A percentile compares a stretch with the other conserved stretches of the same genome.
phyloP scores from a whole-genome alignment of 2,888 invertebrate species.

The Eubasilissa splendida region DNA sequence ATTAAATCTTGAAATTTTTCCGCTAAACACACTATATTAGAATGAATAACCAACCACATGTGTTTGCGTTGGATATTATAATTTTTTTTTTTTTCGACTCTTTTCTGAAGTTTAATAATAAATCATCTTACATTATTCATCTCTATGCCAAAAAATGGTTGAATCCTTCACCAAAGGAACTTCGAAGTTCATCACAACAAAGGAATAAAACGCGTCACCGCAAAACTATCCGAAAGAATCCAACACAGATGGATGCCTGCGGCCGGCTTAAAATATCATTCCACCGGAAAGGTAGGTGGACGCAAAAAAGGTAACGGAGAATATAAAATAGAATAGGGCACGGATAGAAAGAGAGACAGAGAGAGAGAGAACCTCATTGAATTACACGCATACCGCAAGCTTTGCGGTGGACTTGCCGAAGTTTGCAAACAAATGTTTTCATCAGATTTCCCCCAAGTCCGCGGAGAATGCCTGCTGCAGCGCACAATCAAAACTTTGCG shows the following conservation, averaged over 20 bases:
- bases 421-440: constrained; percentile 54
- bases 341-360: constrained; percentile 26
- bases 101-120: background rate
- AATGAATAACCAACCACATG: background rate
- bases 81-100: no score
- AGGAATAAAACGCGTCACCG: constrained; percentile 34
- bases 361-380: constrained; percentile 47
- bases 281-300: background rate
- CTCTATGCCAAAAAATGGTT: background rate
- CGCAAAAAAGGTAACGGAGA: constrained; percentile 26
- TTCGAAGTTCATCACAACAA: background rate
- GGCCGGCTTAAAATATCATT: constrained; percentile 53
- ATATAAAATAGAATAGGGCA: background rate
- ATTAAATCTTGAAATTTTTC: no score
- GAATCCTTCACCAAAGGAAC: constrained; percentile 1
- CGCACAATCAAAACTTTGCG: constrained; percentile 74
- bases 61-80: background rate
- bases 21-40: background rate
- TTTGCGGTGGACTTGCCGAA: constrained; percentile 39
- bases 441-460: constrained; percentile 52
- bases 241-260: constrained; percentile 50
- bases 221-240: constrained; percentile 53
- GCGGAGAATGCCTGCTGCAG: constrained; percentile 69
- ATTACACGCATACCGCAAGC: constrained; percentile 54
- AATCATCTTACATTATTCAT: background rate